Evolutionary conservation across 2,888 invertebrate species (phyloP).

Genomic region (Anaspis maculata): DNA sequence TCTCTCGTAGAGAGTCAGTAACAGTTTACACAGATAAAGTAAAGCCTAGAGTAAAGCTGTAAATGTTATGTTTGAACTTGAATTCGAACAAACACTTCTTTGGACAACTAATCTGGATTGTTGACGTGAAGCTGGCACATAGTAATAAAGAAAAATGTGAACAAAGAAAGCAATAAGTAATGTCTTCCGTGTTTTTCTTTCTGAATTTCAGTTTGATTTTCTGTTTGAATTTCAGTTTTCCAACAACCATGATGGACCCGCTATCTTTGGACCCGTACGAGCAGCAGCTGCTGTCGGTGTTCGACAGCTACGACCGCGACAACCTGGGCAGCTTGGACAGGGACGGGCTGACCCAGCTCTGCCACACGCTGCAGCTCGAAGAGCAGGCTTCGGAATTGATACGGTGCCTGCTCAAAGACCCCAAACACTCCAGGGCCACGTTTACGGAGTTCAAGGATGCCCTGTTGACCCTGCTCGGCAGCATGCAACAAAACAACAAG

Average conservation of each 20-base stretch:
- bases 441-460: slow-evolving; percentile 73
- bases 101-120: no score
- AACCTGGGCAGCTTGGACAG: slow-evolving; percentile 60
- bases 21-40: no score
- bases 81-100: no score
- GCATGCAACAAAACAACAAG: slow-evolving; percentile 39
- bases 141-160: no score
- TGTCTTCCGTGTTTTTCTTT: no score
- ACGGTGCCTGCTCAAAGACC: slow-evolving; percentile 48
- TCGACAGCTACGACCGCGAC: slow-evolving; percentile 68
- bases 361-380: slow-evolving; percentile 69
- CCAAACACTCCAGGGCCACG: slow-evolving; percentile 47
- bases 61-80: no score
- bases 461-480: slow-evolving; percentile 58
- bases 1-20: no score
- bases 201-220: no score
- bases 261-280: slow-evolving; percentile 62
- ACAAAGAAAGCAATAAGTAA: no score
- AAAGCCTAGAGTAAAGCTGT: no score
- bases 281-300: slow-evolving; percentile 71
- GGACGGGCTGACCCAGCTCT: slow-evolving; percentile 58
- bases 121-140: no score
- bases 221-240: no score
- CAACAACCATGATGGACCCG: slow-evolving; percentile 24
- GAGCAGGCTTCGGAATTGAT: slow-evolving; percentile 59